Base-by-base conservation (phyloP, 2,888 invertebrate species). In the Chalcis sispes region DNA sequence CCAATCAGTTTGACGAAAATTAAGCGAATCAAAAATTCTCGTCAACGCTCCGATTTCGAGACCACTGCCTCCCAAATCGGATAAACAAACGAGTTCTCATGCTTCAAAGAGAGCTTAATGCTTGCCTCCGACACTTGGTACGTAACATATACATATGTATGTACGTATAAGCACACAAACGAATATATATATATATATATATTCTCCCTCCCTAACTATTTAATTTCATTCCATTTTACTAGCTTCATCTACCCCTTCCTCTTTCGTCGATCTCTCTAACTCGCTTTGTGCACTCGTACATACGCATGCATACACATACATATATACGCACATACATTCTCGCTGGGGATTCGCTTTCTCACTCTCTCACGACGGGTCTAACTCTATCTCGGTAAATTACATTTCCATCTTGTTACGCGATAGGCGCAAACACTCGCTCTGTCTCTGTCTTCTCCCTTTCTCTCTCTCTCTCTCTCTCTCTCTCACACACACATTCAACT, bases 331-430 rank as follows among this genome's bases (percentile, higher is more conserved):
- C 46, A 46, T 46, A 8, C 46, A n/a, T 15, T 8, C n/a, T 5
- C 52, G 27, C 2, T 3, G 18, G 48, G 20, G 48, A 48, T 3
- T 2, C 25, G 52, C 3, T 25, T 2, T 2, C 4, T 1, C 3
- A 52, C 2, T 1, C 52, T n/a, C 2, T 4, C 4, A 48, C 18
- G 48, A 81, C 80, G 81, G 74, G 75, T 79, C 81, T 83, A 82
- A 83, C 82, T 83, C 83, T 82, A 83, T 83, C 80, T 79, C 76
- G 74, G 83, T 81, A 83, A 83, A 84, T 84, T 84, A 82, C 83
- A 83, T 83, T 84, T 84, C 81, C 81, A 83, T 84, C 83, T 83
- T 79, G 74, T 81, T 82, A 81, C 81, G 80, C 81, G 82, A 84
- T 83, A 83, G 83, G 81, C 82, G 82, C 82, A 83, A 83, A 82